Base-by-base conservation (phyloP, 2,888 invertebrate genomes). In the Folsomia manolachei region DNA sequence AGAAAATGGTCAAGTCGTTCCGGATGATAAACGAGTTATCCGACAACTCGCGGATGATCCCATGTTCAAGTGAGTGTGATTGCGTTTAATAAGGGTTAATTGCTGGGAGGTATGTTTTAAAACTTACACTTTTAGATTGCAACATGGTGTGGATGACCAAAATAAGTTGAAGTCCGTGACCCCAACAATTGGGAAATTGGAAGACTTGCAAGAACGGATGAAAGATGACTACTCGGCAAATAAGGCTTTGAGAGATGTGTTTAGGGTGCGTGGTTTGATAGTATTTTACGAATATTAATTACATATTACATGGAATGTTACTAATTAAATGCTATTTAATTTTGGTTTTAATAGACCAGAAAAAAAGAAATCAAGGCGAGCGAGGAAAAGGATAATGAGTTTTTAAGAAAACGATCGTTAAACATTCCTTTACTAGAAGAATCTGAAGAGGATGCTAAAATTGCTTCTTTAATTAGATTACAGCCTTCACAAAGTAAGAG, bases 151-250 rank as follows among this genome's bases (percentile, higher is more conserved):
- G 0, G 90, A 91, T 66, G 97, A 97, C 84, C 87, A 87, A 73
- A 88, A 88, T 80, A 85, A 87, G 19, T 90, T 91, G 0, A 90
- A 90, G 80, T 87, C 87, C 74, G 88, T 90, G 0, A 90, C 91
- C 79, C 91, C 93, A 0, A 84, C 89, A 14, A 84, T 99, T 0
- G 90, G 90, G 11, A 88, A 88, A 79, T 86, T 97, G 1, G 91
- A 92, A 78, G 89, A 90, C 25, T 86, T 91, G 70, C 91, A 93
- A 81, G 88, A 88, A 64, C 88, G 91, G 0, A 95, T 94, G 94
- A 90, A 91, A 81, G 97, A 99, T 85, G 94, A 94, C 84, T 99
- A 95, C 83, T 89, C 90, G 71, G 92, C 95, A 0, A 99, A 99
- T 85, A 91, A 90, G 82, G 88, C 89, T 61, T 85, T 97, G 25